Conservation (phyloP, 2,113 vertebrate species). For the Brienomyrus brachyistius region DNA sequence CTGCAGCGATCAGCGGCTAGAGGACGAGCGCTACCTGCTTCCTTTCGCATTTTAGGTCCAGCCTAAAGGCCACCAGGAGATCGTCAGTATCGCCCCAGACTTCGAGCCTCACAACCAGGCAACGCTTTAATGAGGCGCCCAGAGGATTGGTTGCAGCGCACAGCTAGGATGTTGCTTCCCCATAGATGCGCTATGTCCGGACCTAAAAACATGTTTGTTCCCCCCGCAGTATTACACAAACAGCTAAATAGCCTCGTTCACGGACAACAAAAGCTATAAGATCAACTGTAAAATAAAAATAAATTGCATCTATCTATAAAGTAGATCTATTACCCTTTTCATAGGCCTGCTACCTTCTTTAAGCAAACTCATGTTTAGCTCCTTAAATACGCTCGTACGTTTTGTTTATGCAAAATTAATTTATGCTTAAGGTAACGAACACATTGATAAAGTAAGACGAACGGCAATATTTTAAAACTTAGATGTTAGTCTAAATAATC, state of each 20-base stretch:
- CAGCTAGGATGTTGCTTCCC: slow-evolving; percentile 27
- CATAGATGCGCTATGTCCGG: slow-evolving; percentile 24
- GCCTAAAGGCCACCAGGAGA: not conserved
- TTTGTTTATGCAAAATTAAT: not conserved
- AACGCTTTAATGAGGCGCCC: slow-evolving; percentile 53
- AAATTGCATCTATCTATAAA: not conserved
- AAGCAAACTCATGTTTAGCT: not conserved
- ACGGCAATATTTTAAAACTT: not conserved
- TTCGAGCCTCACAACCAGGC: not conserved
- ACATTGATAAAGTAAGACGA: not conserved
- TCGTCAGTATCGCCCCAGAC: not conserved
- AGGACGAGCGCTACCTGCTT: not conserved
- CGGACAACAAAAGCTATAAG: not conserved
- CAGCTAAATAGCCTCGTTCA: not conserved
- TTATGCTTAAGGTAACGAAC: not conserved
- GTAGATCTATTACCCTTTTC: not conserved
- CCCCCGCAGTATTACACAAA: slow-evolving; percentile 35
- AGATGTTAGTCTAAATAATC: not conserved
- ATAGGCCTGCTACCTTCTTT: not conserved
- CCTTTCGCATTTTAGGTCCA: not conserved
- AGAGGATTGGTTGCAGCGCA: slow-evolving; percentile 41
- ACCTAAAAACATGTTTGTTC: slow-evolving; percentile 59
- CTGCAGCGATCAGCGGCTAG: not conserved
- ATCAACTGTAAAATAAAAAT: not conserved
- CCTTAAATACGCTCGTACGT: not conserved